Conservation (phyloP, 2,797 vertebrate genomes). For the Chelonia mydas region DNA sequence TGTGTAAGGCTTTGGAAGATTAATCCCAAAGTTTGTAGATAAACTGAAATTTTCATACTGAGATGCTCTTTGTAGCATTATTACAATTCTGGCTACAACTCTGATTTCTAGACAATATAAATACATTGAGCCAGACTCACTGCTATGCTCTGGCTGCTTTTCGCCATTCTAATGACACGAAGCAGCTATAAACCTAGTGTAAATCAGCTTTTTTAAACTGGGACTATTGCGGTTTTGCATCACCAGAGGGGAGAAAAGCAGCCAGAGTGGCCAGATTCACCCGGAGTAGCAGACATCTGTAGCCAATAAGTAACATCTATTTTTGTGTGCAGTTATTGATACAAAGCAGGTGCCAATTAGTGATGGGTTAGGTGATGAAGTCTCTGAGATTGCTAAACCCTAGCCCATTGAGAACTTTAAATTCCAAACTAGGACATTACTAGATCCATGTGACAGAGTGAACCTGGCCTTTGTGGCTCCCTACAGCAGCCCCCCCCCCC, state of each 20-base stretch:
- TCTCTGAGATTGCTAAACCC: not conserved
- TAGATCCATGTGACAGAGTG: not conserved
- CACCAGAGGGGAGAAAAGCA: not conserved
- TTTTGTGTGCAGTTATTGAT: not conserved
- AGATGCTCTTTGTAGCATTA: not conserved
- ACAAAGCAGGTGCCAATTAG: not conserved
- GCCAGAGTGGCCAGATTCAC: not conserved
- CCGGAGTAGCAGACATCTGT: not conserved
- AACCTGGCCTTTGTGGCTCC: no score
- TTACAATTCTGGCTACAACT: not conserved
- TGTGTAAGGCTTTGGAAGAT: not conserved
- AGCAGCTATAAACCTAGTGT: not conserved
- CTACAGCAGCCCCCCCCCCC: no score
- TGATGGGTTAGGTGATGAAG: not conserved
- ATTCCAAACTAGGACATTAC: not conserved
- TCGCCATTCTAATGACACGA: not conserved
- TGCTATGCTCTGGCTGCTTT: not conserved
- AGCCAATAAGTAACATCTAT: not conserved
- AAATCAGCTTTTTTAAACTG: not conserved
- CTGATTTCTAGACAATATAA: not conserved
- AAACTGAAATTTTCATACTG: not conserved
- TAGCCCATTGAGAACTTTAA: not conserved
- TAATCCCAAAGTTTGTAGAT: not conserved
- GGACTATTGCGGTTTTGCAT: not conserved
- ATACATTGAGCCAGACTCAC: not conserved